Evolutionary conservation across 64 coral and sea anemone genomes (phyloP), one percentile per base, ranked within the genome.

Genomic region (Pocillopora verrucosa): DNA sequence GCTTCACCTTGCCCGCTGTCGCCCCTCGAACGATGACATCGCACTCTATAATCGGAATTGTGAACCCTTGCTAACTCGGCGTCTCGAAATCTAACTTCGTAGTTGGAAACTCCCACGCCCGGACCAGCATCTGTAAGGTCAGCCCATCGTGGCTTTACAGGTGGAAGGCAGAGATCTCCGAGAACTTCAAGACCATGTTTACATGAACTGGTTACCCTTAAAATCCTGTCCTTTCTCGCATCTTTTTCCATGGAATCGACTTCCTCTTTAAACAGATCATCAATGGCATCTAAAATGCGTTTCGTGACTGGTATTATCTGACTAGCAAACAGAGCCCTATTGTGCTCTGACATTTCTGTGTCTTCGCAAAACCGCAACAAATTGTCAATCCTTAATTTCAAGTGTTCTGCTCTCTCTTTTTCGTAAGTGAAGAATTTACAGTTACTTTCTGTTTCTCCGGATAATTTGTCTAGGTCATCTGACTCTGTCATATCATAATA

Each of bases 51-150:
- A 25, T 92, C 77, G 38, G 25, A 59, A 20, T 4, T 58, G 56
- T 90, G 80, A 20, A 90, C 58, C 20, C 80, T 10, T 19, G 75
- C 90, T 35, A 92, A 15, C 73, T 97, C 95, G n/a, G 90, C 87
- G 68, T 72, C 76, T 74, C 86, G 35, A 67, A 92, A 89, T 22
- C 41, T 79, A n/a, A 92, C 95, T 70, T 92, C 83, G 59, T 72
- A 80, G 63, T 97, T 97, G n/a, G 63, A 87, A 12, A 90, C 77
- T 36, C 91, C 94, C n/a, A 93, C 91, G 34, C 94, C 94, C 37
- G 91, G 91, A 15, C 95, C 84, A 19, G 91, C 95, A 86, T 97
- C 95, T 41, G 88, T 93, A 72, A 97, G 85, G 72, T 97, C 95
- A 15, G 88, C 76, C 88, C 88, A 90, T 3, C 83, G 80, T 36